Evolutionary conservation across 2,888 invertebrate genomes (phyloP), one percentile per base, ranked within the genome.

Genomic region (Plebejus anna): DNA sequence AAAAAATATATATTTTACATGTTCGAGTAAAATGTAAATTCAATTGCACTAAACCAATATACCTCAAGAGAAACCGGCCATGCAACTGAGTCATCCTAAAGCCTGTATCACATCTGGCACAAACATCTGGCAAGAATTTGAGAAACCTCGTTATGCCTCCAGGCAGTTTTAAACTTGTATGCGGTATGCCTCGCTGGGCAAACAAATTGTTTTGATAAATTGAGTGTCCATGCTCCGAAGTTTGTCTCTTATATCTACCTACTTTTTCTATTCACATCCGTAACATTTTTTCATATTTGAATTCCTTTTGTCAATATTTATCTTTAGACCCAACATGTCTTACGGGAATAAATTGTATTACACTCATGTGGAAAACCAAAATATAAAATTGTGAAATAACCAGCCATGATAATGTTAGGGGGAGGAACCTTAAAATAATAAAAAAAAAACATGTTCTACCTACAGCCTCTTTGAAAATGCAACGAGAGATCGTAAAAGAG

Each of bases 91-190:
- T 66, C 66, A 66, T 16, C 66, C 36, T 66, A 32, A 66, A 66
- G 66, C 66, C 66, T 66, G 66, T 66, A 66, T 66, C 66, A 66
- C 66, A 66, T 66, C 32, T 66, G 66, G 66, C 66, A 36, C 66
- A 66, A 59, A 66, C 66, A 66, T 66, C 66, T 66, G 66, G 66
- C 66, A 66, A 36, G 66, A 36, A 66, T 66, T 66, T 66, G 66
- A 66, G 32, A 36, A 61, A 66, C 13, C 66, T 66, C 66, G 13
- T 28, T 66, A 66, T 66, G 16, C 32, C 66, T 36, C 32, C 13
- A 36, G 13, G 66, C 66, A 36, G 32, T 66, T 66, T 36, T 16
- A 66, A 66, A 66, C 66, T 66, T 66, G 32, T 66, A 66, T 22
- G 22, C 22, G 22, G 22, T 2, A 32, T 13, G 16, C 66, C 32